Conservation (phyloP, 2,888 invertebrate species). For the Aquatica leii region DNA sequence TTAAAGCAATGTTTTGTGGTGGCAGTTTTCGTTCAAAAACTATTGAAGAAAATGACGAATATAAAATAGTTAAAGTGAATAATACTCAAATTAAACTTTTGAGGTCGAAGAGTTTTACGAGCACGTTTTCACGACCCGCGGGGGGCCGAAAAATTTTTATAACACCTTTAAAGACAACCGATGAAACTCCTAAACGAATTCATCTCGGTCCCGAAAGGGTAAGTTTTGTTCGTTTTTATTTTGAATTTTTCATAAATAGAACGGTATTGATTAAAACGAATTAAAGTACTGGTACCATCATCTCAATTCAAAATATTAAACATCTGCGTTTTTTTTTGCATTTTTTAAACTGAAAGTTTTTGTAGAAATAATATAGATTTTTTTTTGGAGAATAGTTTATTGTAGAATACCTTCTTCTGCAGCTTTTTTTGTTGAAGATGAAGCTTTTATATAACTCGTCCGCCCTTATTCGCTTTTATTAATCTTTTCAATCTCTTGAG, state of each 20-base stretch:
- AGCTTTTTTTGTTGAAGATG: no score
- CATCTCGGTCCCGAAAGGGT: constrained; percentile 36
- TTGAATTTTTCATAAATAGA: background rate
- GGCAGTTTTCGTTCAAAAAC: constrained; percentile 57
- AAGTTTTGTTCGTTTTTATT: no score
- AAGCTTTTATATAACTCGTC: no score
- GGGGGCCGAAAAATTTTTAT: constrained; percentile 26
- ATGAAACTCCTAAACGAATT: constrained; percentile 38
- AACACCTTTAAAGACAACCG: constrained; percentile 50
- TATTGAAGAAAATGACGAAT: constrained; percentile 54
- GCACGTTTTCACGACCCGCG: constrained; percentile 5
- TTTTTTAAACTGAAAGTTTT: no score
- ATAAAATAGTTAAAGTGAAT: constrained; percentile 52
- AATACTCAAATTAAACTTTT: constrained; percentile 52
- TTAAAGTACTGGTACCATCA: no score
- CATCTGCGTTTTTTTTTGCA: no score
- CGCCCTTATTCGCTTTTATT: no score
- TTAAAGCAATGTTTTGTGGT: constrained; percentile 53
- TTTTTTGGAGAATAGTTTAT: no score
- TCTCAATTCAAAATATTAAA: no score
- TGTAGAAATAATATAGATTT: no score
- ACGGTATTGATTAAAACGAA: background rate
- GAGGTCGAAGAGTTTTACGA: constrained; percentile 47
- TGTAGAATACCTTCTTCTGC: no score
- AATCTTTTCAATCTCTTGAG: no score